Base-by-base conservation (phyloP, 2,888 invertebrate genomes). In the Eudasyphora cyanicolor region DNA sequence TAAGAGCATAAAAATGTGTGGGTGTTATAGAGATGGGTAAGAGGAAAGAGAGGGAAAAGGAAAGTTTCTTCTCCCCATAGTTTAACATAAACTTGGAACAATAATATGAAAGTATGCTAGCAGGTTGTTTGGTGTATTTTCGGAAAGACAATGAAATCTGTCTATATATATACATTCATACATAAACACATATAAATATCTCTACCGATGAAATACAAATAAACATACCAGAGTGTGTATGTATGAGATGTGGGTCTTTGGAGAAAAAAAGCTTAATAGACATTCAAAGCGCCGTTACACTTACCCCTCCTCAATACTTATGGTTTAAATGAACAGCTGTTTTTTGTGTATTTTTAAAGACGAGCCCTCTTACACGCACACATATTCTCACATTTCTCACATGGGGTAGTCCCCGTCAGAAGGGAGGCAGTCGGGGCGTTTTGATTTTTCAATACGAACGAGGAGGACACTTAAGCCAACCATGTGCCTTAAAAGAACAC, bases 311-410 rank as follows among this genome's bases (percentile, higher is more conserved):
- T 67, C 54, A 12, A 17, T 17, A 21, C 17, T 35, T 64, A 21
- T 67, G 24, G 17, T 32, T 0, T 17, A 38, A 35, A 64, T 64
- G 64, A 67, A 67, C 67, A 67, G 67, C 67, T 67, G 67, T 38
- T 42, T 21, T 42, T 42, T 67, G 14, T 67, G 57, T 42, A 38
- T n/a, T n/a, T n/a, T n/a, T 42, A 67, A 62, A 67, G 67, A 67
- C 67, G 67, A 67, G 67, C 67, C 67, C 42, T 67, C 67, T 67
- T 67, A 35, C 38, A 42, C 35, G n/a, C 24, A 67, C 24, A 24
- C 14, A 57, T 4, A 57, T 27, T 14, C 57, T 4, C 27, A 57
- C 57, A 57, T 27, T 14, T 24, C 24, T 21, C 7, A 54, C 45
- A 8, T n/a, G 19, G 12, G 19, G 24, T 54, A 49, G 54, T 21